Evolutionary conservation across 2,797 vertebrate genomes (phyloP), one percentile per base, ranked within the genome.

Genomic region (Tenualosa ilisha): DNA sequence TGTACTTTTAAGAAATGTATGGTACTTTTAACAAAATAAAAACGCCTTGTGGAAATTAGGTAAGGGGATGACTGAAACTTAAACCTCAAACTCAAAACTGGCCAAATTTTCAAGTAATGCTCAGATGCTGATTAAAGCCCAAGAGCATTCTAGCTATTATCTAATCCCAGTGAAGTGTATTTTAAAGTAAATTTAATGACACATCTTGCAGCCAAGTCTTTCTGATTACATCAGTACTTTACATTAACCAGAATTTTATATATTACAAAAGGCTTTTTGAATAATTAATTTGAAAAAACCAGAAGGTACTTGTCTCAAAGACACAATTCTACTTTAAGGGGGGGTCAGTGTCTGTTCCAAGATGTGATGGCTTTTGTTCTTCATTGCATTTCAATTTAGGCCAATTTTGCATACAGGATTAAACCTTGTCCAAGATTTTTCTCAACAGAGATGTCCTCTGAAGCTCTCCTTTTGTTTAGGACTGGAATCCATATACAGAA

Each of bases 191-290:
- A 20, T 43, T 75, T 75, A 75, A 59, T 59, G 20, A 75, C 37
- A 75, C 15, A 75, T 75, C 68, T 88, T 90, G 83, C 83, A 86
- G 87, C 87, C 0, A 81, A 84, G 87, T 84, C 75, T 68, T 85
- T 87, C 54, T 85, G 40, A 0, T 31, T 85, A 90, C 86, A 83
- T 83, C 85, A 91, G 87, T 26, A 20, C 22, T 17, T 75, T 75
- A 75, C 31, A 43, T 40, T 75, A 15, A 75, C 40, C 37, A 75
- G 40, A 40, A 75, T 75, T 40, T 40, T 4, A 75, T 43, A 13
- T 26, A 75, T 40, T 3, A 75, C 31, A 75, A 17, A 17, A 7
- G 13, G 31, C 2, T 75, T 75, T 40, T 75, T 40, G 31, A 75
- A 40, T 75, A 75, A 15, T 15, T 17, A 5, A 75, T 75, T 37